phyloP scores from a whole-genome alignment of 1,140 invertebrate genomes.

The Drosophila biarmipes region DNA sequence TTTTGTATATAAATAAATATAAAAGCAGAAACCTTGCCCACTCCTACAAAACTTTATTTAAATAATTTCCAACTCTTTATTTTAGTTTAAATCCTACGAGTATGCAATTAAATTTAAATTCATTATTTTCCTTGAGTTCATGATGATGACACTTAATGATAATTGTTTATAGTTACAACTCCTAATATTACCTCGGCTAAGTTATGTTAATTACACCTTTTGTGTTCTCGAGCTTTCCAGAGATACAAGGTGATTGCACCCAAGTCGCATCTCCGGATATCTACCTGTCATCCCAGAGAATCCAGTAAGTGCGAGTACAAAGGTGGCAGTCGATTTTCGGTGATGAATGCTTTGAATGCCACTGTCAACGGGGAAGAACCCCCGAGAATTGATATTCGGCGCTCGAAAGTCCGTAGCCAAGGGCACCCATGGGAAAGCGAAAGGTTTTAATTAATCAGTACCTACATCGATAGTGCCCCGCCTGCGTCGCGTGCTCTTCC shows the following conservation, averaged over 20 bases:
- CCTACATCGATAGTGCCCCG: not conserved
- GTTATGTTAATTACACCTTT: not conserved
- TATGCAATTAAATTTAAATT: too few species aligned
- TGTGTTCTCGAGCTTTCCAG: not conserved
- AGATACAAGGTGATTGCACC: conserved; percentile 18
- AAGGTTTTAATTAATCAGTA: conserved; percentile 28
- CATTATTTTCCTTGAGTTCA: too few species aligned
- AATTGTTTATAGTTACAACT: not conserved
- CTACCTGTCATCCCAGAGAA: not conserved
- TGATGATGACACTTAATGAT: too few species aligned
- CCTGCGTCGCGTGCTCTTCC: conserved; percentile 12
- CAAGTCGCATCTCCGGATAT: not conserved
- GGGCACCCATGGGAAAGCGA: conserved; percentile 46
- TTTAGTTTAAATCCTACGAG: not conserved
- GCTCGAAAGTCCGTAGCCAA: conserved; percentile 49
- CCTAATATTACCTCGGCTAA: too few species aligned
- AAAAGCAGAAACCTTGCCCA: too few species aligned
- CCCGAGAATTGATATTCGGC: conserved; percentile 55
- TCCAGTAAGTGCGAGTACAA: conserved; percentile 11
- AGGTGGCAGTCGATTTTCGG: conserved; percentile 21
- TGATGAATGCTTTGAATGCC: conserved; percentile 18
- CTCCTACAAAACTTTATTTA: too few species aligned
- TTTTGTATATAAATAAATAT: too few species aligned
- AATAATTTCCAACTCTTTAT: too few species aligned
- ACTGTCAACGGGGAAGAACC: conserved; percentile 56